Evolutionary conservation across 1,140 invertebrate species (phyloP), one percentile per base, ranked within the genome.

Genomic region (Drosophila fuyamai): DNA sequence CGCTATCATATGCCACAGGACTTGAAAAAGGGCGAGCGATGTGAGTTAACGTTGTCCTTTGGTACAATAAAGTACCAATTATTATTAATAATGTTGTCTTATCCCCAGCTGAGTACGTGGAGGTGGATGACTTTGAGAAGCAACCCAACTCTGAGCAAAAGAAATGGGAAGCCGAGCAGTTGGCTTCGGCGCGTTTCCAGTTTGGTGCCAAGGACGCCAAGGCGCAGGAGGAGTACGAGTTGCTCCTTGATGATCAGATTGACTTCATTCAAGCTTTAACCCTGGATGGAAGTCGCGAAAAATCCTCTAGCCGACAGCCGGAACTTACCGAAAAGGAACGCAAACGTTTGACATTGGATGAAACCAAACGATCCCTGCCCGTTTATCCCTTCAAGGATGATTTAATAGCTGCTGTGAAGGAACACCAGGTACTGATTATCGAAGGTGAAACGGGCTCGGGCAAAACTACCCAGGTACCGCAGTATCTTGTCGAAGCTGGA

Each of bases 381-480:
- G 98, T 99, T 43, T 99, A 95, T 94, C 96, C 97, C 5, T 99
- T 99, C 86, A 96, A 95, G 92, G 95, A 98, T 40, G 96, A 98
- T 92, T 93, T 99, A 10, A 96, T 99, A 66, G 93, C 96, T 81
- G 98, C 98, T 9, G 96, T 99, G 12, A 94, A 93, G 82, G 95
- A 97, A 50, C 97, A 99, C 93, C 98, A 99, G 93, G 95, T 97
- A 76, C 93, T 99, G 0, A 99, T 99, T 77, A 97, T 99, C 74
- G 98, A 99, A 94, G 99, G 99, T 50, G 98, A 99, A 94, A 99
- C 98, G 14, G 98, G 98, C 0, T 98, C 97, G 14, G 98, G 99
- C 5, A 99, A 99, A 94, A 99, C 99, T 0, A 99, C 99, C 5
- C 99, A 99, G 93, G 97, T 99, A 74, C 98, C 99, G 8, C 99